phyloP scores from a whole-genome alignment of 2,113 vertebrate genomes.

The Gnathonemus echidnorhynchus region DNA sequence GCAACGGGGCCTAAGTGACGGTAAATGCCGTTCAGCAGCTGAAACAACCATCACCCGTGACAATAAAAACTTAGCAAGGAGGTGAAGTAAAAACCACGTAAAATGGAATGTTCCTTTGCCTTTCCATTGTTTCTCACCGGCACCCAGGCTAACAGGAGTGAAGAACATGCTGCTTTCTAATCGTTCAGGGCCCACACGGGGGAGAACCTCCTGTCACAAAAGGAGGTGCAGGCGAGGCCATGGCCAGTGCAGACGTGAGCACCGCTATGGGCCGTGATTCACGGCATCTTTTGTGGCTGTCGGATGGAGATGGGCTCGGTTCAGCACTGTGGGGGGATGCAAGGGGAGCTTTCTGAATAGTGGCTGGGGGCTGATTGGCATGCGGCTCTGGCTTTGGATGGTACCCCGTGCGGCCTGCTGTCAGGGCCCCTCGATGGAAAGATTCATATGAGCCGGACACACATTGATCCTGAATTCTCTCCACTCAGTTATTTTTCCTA shows the following conservation, averaged over 20 bases:
- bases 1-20: not conserved
- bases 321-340: not conserved
- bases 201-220: not conserved
- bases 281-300: not conserved
- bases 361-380: not conserved
- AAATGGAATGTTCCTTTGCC: not conserved
- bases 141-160: not conserved
- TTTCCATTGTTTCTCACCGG: not conserved
- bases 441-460: not conserved
- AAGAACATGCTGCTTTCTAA: not conserved
- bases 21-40: not conserved
- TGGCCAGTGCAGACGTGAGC: not conserved
- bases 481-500: not conserved
- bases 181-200: not conserved
- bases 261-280: not conserved
- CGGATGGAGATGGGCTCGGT: not conserved
- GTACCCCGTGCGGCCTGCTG: not conserved
- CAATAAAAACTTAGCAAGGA: too few species aligned
- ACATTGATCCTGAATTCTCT: not conserved
- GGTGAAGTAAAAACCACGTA: not conserved
- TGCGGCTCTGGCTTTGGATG: not conserved
- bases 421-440: not conserved
- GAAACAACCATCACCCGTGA: not conserved
- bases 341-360: not conserved
- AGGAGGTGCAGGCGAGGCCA: not conserved